A percentile compares a stretch with the other conserved stretches of the same genome.
phyloP scores from a whole-genome alignment of 2,797 vertebrate species.

The Microctenopoma steveboyesi region DNA sequence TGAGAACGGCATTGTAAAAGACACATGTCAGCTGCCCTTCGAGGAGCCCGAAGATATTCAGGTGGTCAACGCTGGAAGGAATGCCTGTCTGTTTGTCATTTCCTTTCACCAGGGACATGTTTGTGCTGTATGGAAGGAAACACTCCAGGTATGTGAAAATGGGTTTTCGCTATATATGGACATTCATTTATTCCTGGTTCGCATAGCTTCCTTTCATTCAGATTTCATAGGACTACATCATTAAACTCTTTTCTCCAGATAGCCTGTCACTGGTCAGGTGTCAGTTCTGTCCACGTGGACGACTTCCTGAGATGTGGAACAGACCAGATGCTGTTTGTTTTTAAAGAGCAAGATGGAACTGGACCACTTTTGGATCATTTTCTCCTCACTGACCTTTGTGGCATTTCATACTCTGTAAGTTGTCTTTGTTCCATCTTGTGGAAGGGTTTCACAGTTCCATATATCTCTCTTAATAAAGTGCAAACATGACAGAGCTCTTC shows the following conservation, averaged over 20 bases:
- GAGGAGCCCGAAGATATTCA: slow-evolving; percentile 82
- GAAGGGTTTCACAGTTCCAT: neutral
- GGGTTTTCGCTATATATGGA: neutral
- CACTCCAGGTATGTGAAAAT: slow-evolving; percentile 83
- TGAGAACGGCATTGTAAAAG: slow-evolving; percentile 85
- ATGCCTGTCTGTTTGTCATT: slow-evolving; percentile 82
- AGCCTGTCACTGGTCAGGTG: slow-evolving; percentile 85
- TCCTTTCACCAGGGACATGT: slow-evolving; percentile 82
- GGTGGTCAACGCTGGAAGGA: slow-evolving; percentile 77
- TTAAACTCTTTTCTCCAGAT: slow-evolving; percentile 79
- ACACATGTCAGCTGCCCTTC: slow-evolving; percentile 88
- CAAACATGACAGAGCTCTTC: neutral
- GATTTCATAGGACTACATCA: slow-evolving; percentile 4
- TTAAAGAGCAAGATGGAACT: slow-evolving; percentile 67
- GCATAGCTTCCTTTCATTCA: neutral
- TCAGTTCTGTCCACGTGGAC: slow-evolving; percentile 86
- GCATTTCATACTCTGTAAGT: slow-evolving; percentile 85
- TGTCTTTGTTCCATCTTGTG: neutral
- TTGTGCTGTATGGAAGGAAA: slow-evolving; percentile 88
- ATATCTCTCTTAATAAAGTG: neutral
- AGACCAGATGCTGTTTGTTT: slow-evolving; percentile 91
- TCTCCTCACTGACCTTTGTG: slow-evolving; percentile 88
- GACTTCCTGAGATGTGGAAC: slow-evolving; percentile 91
- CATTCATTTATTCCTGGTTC: neutral
- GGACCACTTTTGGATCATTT: slow-evolving; percentile 77